phyloP scores from a whole-genome alignment of 2,113 vertebrate species.

The Tretioscincus oriximinensis region DNA sequence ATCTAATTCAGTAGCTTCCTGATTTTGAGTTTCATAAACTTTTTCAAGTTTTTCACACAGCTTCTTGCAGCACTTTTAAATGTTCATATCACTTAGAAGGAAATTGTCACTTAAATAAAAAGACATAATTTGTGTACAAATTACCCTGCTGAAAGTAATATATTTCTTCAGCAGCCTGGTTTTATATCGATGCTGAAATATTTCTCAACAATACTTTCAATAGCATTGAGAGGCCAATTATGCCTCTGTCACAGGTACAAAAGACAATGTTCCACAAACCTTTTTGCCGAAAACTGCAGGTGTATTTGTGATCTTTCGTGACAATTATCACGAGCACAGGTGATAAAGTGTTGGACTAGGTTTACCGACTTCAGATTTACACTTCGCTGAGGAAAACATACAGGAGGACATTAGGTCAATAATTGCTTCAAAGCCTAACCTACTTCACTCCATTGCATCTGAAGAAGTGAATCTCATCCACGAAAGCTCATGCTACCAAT shows the following conservation, averaged over 20 bases:
- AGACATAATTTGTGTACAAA: not conserved
- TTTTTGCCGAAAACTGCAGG: not conserved
- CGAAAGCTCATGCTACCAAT: too few species aligned
- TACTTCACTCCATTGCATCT: too few species aligned
- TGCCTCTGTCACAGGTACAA: not conserved
- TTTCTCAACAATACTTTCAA: not conserved
- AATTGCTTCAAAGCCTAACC: too few species aligned
- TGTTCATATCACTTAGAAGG: not conserved
- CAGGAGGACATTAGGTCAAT: too few species aligned
- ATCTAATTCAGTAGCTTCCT: not conserved
- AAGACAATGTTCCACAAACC: not conserved
- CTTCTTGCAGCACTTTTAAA: too few species aligned
- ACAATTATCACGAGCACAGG: not conserved
- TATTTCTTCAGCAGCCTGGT: not conserved
- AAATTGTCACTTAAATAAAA: not conserved
- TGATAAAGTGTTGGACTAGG: too few species aligned
- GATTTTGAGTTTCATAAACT: not conserved
- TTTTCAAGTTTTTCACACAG: not conserved
- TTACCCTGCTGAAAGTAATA: not conserved
- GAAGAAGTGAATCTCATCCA: too few species aligned
- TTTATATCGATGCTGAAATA: not conserved
- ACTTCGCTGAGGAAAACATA: too few species aligned
- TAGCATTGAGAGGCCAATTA: not conserved
- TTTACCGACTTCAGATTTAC: too few species aligned
- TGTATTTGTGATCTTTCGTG: not conserved